Percentiles rank a stretch among this genome's conserved stretches.
These are phyloP conservation scores for Apotomis turbidana DNA, from an alignment of 2,888 invertebrate species.

Conservation along the genomic window DNA sequence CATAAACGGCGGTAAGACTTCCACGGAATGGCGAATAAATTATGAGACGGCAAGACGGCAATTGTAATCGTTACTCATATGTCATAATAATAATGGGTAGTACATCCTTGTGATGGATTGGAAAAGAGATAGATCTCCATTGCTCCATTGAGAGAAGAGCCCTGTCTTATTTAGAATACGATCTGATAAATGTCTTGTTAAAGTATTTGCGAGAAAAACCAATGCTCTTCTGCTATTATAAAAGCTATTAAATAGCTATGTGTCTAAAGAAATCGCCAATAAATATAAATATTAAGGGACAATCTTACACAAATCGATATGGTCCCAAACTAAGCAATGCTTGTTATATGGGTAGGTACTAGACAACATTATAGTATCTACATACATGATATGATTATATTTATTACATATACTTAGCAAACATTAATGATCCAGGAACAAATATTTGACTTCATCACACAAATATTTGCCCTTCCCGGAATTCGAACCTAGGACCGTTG, in stretches of 20 bases:
- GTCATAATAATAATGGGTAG: constrained; percentile 26
- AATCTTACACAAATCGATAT: too few species aligned
- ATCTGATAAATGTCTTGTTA: background rate
- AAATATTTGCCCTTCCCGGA: too few species aligned
- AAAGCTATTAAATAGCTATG: background rate
- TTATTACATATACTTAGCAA: too few species aligned
- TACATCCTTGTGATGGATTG: constrained; percentile 20
- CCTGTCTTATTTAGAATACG: background rate
- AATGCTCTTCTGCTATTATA: background rate
- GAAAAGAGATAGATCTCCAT: constrained; percentile 14
- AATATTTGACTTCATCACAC: too few species aligned
- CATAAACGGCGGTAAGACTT: constrained; percentile 23
- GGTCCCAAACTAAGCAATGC: too few species aligned
- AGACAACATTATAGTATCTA: too few species aligned
- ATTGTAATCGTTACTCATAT: constrained; percentile 29
- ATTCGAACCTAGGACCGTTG: too few species aligned
- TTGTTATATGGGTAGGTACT: too few species aligned
- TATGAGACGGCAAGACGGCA: constrained; percentile 17
- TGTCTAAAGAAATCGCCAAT: too few species aligned
- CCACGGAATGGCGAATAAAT: constrained; percentile 28
- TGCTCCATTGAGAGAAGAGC: constrained; percentile 8
- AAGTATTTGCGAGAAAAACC: background rate
- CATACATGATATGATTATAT: too few species aligned
- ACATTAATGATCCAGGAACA: too few species aligned
- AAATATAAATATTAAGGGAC: too few species aligned